Percentiles rank a stretch among this genome's conserved stretches.
These are phyloP conservation scores for Meganola albula DNA, from an alignment of 2,888 invertebrate species.

Conservation along the genomic window DNA sequence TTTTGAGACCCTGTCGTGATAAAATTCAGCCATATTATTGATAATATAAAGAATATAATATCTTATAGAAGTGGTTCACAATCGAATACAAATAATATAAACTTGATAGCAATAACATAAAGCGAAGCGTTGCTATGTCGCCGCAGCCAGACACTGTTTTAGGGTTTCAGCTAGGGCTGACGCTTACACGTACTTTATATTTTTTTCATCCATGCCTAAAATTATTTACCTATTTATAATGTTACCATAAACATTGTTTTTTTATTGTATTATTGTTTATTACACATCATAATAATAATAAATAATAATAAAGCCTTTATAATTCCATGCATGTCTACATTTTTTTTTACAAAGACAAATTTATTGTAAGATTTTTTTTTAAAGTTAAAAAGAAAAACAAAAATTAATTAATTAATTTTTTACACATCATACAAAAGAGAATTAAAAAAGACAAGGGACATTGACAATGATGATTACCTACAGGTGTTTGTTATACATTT, in stretches of 20 bases:
- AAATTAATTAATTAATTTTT: no score
- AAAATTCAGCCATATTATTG: no score
- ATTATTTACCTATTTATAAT: background rate
- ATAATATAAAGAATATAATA: no score
- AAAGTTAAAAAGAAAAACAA: background rate
- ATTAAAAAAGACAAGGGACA: background rate
- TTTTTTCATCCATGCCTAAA: background rate
- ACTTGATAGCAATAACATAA: no score
- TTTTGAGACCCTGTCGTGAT: no score
- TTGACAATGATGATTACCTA: background rate
- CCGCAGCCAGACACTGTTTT: conserved; percentile 46
- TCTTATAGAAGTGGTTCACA: no score
- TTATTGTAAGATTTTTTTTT: background rate
- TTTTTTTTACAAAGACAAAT: background rate
- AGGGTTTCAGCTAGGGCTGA: conserved; percentile 49
- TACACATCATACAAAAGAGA: no score
- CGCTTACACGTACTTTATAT: conserved; percentile 1
- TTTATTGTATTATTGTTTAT: background rate
- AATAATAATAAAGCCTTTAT: background rate
- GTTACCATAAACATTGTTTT: background rate
- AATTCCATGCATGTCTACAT: no score
- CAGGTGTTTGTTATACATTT: background rate
- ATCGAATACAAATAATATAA: no score
- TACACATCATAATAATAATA: background rate
- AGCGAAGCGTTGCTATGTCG: conserved; percentile 25